Evolutionary conservation across 2,797 vertebrate genomes (phyloP).

Genomic region (Tapera naevia): DNA sequence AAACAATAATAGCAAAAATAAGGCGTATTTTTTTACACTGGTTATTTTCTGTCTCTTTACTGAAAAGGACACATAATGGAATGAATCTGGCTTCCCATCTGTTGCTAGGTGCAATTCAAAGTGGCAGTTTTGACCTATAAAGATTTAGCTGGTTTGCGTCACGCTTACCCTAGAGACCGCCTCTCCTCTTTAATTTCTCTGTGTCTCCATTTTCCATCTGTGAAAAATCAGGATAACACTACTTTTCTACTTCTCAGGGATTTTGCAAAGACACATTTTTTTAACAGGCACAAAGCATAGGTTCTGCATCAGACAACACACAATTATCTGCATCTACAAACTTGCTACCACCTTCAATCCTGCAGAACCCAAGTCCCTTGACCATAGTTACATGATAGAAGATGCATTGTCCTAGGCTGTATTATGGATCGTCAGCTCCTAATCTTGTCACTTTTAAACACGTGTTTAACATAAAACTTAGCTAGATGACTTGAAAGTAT

Average conservation of each 20-base stretch:
- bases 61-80: constrained; percentile 61
- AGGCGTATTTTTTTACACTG: not conserved
- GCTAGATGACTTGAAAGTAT: too few relatives aligned
- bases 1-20: constrained; percentile 57
- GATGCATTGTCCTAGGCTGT: not conserved
- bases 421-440: not conserved
- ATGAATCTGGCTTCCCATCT: constrained; percentile 69
- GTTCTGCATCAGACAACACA: not conserved
- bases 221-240: constrained; percentile 63
- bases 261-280: constrained; percentile 43
- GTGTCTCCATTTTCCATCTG: constrained; percentile 63
- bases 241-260: constrained; percentile 42
- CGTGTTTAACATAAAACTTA: not conserved
- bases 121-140: constrained; percentile 71
- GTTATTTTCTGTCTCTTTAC: constrained; percentile 36
- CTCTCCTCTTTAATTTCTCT: constrained; percentile 63
- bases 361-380: not conserved
- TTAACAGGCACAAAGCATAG: not conserved
- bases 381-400: not conserved
- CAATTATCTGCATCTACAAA: not conserved
- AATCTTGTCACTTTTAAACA: not conserved
- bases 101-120: constrained; percentile 71
- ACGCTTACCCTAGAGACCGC: constrained; percentile 62
- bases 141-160: constrained; percentile 67
- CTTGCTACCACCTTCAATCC: not conserved